Base-by-base conservation (phyloP, 2,113 vertebrate genomes). In the Centropus unirufus region DNA sequence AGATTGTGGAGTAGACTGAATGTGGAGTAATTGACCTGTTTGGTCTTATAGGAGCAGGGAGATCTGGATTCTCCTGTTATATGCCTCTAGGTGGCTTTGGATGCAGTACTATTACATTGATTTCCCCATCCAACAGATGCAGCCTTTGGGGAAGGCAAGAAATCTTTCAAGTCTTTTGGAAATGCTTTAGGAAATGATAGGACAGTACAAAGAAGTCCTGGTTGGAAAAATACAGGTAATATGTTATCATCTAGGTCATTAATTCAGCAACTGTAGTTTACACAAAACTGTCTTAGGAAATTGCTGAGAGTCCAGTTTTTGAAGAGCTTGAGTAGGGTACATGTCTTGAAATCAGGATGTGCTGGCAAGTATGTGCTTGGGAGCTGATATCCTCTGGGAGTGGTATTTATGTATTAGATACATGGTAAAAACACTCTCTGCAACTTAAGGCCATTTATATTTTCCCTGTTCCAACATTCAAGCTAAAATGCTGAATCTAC, bases 391-490 rank as follows among this genome's bases (percentile, higher is more conserved):
- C 88, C 88, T 57, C 36, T 51, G 96, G 90, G 93, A 93, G 58
- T 88, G n/a, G 54, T 80, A 95, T 94, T 95, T 95, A 69, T 93
- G 58, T 94, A 89, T 75, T 72, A 89, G 77, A 79, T 76, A 93
- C 54, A 66, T 79, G 46, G 83, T 87, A 89, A 96, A 96, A 97
- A 81, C 58, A n/a, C 75, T 95, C 69, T 74, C 73, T 79, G 85
- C 86, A 90, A 86, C 90, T 95, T 92, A 95, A 32, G 72, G 76
- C 69, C 88, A 83, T 93, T 95, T 96, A 87, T 79, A 89, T 90
- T 92, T 82, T 68, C 79, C 61, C 42, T 40, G 27, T 76, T 92
- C 69, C 74, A 94, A 73, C 68, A 47, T 58, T 78, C 83, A 78
- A 59, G 66, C 68, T 83, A 89, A 21, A 94, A 96, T 94, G 94